These are phyloP conservation scores for Trinectes maculatus DNA, from an alignment of 2,113 vertebrate genomes.

Conservation along the genomic window DNA sequence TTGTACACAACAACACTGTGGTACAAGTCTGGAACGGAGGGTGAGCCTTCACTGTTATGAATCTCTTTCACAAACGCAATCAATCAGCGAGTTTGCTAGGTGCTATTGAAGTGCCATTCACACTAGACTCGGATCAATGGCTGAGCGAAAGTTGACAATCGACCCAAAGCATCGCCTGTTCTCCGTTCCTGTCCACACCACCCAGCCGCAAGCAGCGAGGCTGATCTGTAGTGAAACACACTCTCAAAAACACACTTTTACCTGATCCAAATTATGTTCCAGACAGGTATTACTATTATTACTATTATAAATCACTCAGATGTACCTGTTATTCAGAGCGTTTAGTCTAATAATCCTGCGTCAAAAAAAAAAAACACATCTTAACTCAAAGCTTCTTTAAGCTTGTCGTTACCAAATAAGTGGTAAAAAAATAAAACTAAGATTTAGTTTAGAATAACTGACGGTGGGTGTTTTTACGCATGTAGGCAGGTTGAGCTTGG, in stretches of 20 bases:
- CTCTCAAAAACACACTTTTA: conserved; percentile 12
- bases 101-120: conserved; percentile 60
- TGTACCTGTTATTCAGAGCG: too few relatives aligned
- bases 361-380: too few relatives aligned
- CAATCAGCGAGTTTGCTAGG: conserved; percentile 48
- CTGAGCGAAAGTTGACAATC: conserved; percentile 64
- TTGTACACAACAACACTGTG: conserved; percentile 24
- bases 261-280: too few relatives aligned
- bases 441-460: too few relatives aligned
- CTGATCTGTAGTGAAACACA: conserved; percentile 17
- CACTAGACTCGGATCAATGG: conserved; percentile 62
- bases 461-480: too few relatives aligned
- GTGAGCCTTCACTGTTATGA: conserved; percentile 62
- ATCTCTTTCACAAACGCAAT: conserved; percentile 62
- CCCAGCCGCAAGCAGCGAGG: conserved; percentile 25
- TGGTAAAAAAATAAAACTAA: too few relatives aligned
- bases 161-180: conserved; percentile 50
- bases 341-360: too few relatives aligned
- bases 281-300: too few relatives aligned
- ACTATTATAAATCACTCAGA: too few relatives aligned
- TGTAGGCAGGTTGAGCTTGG: too few relatives aligned
- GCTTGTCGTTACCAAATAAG: too few relatives aligned
- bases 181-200: conserved; percentile 36
- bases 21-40: conserved; percentile 51
- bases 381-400: too few relatives aligned